phyloP scores from a whole-genome alignment of 2,888 invertebrate species.

The Sepiola atlantica region DNA sequence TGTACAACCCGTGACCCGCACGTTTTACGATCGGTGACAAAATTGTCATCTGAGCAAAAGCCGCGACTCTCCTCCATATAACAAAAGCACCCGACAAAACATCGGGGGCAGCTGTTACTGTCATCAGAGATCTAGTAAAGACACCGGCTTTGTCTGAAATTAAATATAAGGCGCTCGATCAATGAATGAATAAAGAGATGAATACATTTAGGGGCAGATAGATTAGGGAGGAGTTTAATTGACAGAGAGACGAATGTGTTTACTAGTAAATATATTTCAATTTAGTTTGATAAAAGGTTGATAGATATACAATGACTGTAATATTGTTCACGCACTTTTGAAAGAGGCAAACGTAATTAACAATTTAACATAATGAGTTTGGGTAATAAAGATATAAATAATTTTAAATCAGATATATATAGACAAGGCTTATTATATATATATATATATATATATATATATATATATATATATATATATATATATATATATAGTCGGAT shows the following conservation, averaged over 20 bases:
- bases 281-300: too few species aligned
- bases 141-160: neutral
- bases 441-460: too few species aligned
- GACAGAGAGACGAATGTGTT: neutral
- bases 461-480: too few species aligned
- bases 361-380: too few species aligned
- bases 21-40: neutral
- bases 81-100: neutral
- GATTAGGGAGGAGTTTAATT: neutral
- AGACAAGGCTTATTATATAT: too few species aligned
- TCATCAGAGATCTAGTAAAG: neutral
- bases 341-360: too few species aligned
- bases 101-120: neutral
- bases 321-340: too few species aligned
- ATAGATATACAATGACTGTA: too few species aligned
- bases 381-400: too few species aligned
- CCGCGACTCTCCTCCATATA: neutral
- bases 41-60: neutral
- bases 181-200: neutral
- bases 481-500: too few species aligned
- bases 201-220: neutral
- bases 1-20: neutral
- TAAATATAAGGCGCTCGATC: neutral
- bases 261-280: neutral
- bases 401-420: too few species aligned